Percentiles rank a stretch among this genome's conserved stretches.
phyloP scores from a whole-genome alignment of 2,113 vertebrate species.

The Elgaria multicarinata region DNA sequence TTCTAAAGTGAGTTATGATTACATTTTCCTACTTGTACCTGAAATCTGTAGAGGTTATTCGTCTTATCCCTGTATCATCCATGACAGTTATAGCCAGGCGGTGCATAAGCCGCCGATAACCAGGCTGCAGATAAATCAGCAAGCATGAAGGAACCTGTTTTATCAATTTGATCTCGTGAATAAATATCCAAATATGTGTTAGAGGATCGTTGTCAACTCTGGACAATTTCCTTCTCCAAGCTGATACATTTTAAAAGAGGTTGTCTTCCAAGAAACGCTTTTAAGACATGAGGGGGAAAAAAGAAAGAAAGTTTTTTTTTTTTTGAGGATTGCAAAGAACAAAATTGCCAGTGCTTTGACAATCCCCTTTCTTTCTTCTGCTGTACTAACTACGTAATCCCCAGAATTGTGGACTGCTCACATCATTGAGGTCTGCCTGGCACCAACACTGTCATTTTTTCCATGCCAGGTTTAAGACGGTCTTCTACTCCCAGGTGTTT shows the following conservation, averaged over 20 bases:
- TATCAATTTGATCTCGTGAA: conserved; percentile 76
- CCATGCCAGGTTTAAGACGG: too few relatives aligned
- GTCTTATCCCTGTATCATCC: conserved; percentile 75
- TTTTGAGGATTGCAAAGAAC: too few relatives aligned
- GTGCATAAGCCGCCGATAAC: conserved; percentile 58
- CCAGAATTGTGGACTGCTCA: neutral
- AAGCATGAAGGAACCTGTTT: conserved; percentile 71
- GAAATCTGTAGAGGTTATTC: conserved; percentile 79
- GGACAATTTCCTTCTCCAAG: conserved; percentile 51
- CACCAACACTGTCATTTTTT: neutral
- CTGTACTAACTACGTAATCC: too few relatives aligned
- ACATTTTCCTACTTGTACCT: conserved; percentile 78
- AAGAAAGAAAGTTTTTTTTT: too few relatives aligned
- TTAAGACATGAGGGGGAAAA: conserved; percentile 34
- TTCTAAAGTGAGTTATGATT: conserved; percentile 81
- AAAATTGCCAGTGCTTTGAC: too few relatives aligned
- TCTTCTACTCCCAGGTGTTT: too few relatives aligned
- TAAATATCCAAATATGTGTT: conserved; percentile 59
- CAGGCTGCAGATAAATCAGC: conserved; percentile 78
- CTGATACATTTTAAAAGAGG: conserved; percentile 45
- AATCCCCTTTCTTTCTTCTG: too few relatives aligned
- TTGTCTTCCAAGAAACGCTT: conserved; percentile 53
- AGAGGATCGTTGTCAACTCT: conserved; percentile 40
- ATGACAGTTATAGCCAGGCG: conserved; percentile 72
- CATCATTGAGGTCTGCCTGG: neutral